These are phyloP conservation scores for Polyommatus iphigenia DNA, from an alignment of 2,888 invertebrate species.

Conservation along the genomic window DNA sequence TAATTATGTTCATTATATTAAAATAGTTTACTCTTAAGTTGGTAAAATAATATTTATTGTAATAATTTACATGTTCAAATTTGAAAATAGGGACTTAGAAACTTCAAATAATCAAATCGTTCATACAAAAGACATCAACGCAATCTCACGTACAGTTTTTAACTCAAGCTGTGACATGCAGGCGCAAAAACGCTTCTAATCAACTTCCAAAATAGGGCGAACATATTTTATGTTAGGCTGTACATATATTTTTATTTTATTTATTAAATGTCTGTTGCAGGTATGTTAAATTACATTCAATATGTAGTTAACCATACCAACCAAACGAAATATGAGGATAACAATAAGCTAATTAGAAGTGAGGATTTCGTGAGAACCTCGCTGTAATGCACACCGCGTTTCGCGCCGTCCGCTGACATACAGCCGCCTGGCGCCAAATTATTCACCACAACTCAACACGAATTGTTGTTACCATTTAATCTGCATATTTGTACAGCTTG, in stretches of 20 bases:
- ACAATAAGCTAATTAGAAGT: neutral
- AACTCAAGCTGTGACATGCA: too few species aligned
- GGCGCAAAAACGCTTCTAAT: neutral
- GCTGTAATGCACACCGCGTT: neutral
- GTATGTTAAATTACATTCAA: too few species aligned
- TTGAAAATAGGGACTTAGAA: neutral
- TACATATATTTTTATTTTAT: too few species aligned
- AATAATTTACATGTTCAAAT: neutral
- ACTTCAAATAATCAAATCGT: neutral
- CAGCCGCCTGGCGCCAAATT: slow-evolving; percentile 5
- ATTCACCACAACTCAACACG: slow-evolving; percentile 1
- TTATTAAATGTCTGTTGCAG: too few species aligned
- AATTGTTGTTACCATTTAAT: neutral
- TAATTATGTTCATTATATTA: too few species aligned
- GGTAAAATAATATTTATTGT: neutral
- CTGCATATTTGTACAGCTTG: neutral
- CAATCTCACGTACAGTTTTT: neutral
- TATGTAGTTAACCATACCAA: too few species aligned
- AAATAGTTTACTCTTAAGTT: too few species aligned
- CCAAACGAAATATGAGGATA: too few species aligned
- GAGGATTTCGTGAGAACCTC: neutral
- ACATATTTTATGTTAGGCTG: too few species aligned
- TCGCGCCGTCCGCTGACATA: slow-evolving; percentile 7
- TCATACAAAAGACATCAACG: slow-evolving; percentile 1
- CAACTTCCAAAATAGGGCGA: too few species aligned